Evolutionary conservation across 2,888 invertebrate species (phyloP).

Genomic region (Xanthia togata): DNA sequence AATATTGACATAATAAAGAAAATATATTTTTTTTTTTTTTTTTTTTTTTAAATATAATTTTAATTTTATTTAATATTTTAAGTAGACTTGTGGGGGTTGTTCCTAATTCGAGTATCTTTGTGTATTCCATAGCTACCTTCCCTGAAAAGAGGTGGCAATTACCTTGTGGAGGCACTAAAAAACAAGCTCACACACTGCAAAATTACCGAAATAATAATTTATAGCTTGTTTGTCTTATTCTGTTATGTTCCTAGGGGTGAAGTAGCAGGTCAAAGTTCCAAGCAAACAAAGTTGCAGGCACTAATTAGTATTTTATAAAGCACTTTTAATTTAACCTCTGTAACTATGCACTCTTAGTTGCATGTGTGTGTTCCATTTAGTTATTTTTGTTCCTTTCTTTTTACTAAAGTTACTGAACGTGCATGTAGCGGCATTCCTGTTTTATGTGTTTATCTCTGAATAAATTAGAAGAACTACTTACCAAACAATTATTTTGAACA

Average conservation of each 20-base stretch:
- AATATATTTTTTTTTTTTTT: too few relatives aligned
- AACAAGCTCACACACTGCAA: neutral
- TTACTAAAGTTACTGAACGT: constrained; percentile 24
- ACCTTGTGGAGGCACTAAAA: neutral
- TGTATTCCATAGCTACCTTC: neutral
- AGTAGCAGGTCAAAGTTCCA: neutral
- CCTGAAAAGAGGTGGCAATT: neutral
- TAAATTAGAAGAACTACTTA: constrained; percentile 10
- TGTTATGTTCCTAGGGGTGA: neutral
- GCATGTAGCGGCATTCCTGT: neutral
- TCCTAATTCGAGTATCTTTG: neutral
- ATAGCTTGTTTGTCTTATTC: neutral
- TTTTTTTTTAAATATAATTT: too few relatives aligned
- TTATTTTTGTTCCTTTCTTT: constrained; percentile 37
- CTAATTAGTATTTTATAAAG: constrained; percentile 40
- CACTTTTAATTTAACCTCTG: constrained; percentile 49
- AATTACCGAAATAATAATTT: neutral
- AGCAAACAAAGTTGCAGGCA: constrained; percentile 33
- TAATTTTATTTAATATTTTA: too few relatives aligned
- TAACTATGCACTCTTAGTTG: constrained; percentile 34
- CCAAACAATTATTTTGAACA: neutral
- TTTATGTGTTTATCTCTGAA: constrained; percentile 16
- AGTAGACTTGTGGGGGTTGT: neutral
- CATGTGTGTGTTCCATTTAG: constrained; percentile 45
- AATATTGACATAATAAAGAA: neutral